Evolutionary conservation across 2,888 invertebrate genomes (phyloP).

Genomic region (Alloscopus bannaensis): DNA sequence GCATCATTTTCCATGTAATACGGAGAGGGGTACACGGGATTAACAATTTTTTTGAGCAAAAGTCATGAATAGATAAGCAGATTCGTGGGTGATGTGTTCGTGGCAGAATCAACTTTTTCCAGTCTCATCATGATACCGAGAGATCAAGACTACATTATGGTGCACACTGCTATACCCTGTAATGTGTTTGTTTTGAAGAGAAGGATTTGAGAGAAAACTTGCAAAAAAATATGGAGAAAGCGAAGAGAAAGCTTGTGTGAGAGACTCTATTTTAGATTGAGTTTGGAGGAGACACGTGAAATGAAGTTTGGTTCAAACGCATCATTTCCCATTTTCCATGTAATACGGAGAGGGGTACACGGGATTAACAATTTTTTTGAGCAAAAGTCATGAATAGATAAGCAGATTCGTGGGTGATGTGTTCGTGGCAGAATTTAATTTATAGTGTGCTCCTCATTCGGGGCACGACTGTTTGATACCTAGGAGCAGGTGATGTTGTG

Average conservation of each 20-base stretch:
- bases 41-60: slow-evolving; percentile 2
- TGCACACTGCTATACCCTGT: background rate
- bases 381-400: slow-evolving; percentile 22
- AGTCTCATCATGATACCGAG: slow-evolving; percentile 17
- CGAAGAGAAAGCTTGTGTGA: background rate
- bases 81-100: slow-evolving; percentile 2
- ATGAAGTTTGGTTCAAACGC: background rate
- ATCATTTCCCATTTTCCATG: background rate
- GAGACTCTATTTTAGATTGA: background rate
- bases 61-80: slow-evolving; percentile 26
- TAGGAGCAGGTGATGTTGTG: slow-evolving; percentile 17
- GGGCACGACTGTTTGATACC: slow-evolving; percentile 8
- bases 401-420: slow-evolving; percentile 4
- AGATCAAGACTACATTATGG: too few relatives aligned
- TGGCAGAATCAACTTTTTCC: background rate
- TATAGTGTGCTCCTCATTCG: background rate
- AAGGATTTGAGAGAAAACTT: background rate
- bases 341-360: background rate
- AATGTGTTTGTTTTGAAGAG: background rate
- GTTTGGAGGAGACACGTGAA: slow-evolving; percentile 2
- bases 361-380: slow-evolving; percentile 1
- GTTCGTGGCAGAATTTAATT: slow-evolving; percentile 10
- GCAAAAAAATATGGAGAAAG: background rate
- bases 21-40: background rate
- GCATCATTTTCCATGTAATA: background rate